Percentiles rank a stretch among this genome's conserved stretches.
phyloP scores from a whole-genome alignment of 1,140 invertebrate species.

The Apis dorsata region DNA sequence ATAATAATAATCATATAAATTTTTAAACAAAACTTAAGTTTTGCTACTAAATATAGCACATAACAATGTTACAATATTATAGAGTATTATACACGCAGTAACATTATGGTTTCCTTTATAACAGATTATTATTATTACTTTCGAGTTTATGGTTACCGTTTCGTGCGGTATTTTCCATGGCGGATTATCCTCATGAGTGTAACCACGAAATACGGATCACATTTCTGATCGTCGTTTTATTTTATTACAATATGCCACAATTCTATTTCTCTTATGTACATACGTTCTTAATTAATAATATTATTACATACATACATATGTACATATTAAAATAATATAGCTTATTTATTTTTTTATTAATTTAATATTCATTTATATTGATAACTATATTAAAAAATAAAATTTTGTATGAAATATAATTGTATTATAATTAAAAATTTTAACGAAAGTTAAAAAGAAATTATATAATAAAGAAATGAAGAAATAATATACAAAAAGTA shows the following conservation, averaged over 20 bases:
- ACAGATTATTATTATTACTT: slow-evolving; percentile 4
- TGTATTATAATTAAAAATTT: too few species aligned
- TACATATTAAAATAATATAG: neutral
- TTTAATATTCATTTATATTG: too few species aligned
- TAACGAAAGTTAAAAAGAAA: too few species aligned
- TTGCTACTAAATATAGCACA: neutral
- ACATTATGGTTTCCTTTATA: slow-evolving; percentile 15
- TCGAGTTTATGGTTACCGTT: slow-evolving; percentile 24
- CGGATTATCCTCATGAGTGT: slow-evolving; percentile 8
- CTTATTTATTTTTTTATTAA: too few species aligned
- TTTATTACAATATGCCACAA: neutral
- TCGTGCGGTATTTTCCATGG: neutral
- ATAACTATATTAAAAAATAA: too few species aligned
- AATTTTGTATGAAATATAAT: too few species aligned
- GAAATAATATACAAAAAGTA: too few species aligned
- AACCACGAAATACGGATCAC: neutral
- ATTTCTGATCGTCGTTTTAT: slow-evolving; percentile 16
- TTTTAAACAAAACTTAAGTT: neutral
- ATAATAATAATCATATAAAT: neutral
- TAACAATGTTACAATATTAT: neutral
- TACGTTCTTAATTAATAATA: too few species aligned
- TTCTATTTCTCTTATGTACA: neutral
- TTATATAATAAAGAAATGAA: too few species aligned
- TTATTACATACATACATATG: too few species aligned
- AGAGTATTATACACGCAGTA: neutral